These are phyloP conservation scores for Dendrocopos noguchii DNA, from an alignment of 2,113 vertebrate species.

Conservation along the genomic window DNA sequence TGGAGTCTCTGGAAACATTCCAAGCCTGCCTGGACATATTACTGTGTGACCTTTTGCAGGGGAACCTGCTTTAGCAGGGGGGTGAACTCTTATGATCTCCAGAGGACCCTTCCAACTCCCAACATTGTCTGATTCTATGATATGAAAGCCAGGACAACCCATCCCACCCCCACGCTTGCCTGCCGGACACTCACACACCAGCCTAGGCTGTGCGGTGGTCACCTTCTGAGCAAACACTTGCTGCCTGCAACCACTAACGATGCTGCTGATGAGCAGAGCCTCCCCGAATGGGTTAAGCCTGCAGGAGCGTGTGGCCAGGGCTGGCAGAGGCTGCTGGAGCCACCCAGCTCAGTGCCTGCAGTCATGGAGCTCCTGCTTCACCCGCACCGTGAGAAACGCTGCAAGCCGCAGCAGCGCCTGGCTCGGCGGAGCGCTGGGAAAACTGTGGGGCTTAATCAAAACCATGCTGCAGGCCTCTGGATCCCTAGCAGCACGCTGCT, in stretches of 20 bases:
- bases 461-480: background rate
- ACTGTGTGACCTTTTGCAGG: no score
- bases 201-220: background rate
- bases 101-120: no score
- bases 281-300: background rate
- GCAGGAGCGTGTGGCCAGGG: background rate
- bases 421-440: background rate
- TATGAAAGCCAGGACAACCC: background rate
- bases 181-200: background rate
- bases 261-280: background rate
- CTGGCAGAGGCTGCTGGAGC: background rate
- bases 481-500: background rate
- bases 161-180: fast-evolving
- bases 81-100: no score
- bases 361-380: background rate
- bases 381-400: background rate
- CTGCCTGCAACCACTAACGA: background rate
- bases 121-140: no score
- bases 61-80: no score
- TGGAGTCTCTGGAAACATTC: no score
- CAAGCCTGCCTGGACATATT: no score
- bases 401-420: background rate
- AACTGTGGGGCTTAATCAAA: background rate
- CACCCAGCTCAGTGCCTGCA: background rate
- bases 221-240: background rate